Evolutionary conservation across 1,140 invertebrate genomes (phyloP).

Genomic region (Amphibalanus amphitrite): DNA sequence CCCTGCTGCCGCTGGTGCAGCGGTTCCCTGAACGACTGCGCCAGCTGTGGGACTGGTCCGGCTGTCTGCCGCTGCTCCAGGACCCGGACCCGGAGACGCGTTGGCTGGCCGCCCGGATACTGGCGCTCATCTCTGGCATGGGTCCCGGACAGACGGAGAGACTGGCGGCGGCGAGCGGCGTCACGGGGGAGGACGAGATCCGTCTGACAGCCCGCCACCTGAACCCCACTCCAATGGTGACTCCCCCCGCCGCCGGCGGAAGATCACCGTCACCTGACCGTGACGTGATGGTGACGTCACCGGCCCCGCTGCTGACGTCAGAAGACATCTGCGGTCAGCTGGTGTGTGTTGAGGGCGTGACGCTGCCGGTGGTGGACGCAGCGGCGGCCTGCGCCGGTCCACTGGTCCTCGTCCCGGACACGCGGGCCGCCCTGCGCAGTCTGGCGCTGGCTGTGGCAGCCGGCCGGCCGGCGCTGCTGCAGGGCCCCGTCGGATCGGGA

Average conservation of each 20-base stretch:
- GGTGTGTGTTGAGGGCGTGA: not conserved
- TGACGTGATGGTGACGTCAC: not conserved
- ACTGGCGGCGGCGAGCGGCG: not conserved
- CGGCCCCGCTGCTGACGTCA: not conserved
- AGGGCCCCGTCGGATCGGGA: slow-evolving; percentile 83
- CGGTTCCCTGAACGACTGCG: not conserved
- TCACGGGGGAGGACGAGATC: not conserved
- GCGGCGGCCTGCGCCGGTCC: not conserved
- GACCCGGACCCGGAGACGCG: not conserved
- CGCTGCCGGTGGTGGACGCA: not conserved
- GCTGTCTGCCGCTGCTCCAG: not conserved
- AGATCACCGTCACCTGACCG: not conserved
- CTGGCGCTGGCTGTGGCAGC: slow-evolving; percentile 53
- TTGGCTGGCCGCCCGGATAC: not conserved
- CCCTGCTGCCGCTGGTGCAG: not conserved
- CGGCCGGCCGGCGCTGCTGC: slow-evolving; percentile 58
- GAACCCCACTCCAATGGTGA: not conserved
- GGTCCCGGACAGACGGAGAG: not conserved
- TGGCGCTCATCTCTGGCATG: not conserved
- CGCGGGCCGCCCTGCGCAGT: not conserved
- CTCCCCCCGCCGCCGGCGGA: too few relatives aligned
- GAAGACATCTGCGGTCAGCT: not conserved
- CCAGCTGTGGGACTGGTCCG: not conserved
- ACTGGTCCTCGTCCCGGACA: not conserved
- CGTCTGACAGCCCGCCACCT: not conserved